Percentiles rank a stretch among this genome's conserved stretches.
These are phyloP conservation scores for Semnornis frantzii DNA, from an alignment of 2,113 vertebrate genomes.

Conservation along the genomic window DNA sequence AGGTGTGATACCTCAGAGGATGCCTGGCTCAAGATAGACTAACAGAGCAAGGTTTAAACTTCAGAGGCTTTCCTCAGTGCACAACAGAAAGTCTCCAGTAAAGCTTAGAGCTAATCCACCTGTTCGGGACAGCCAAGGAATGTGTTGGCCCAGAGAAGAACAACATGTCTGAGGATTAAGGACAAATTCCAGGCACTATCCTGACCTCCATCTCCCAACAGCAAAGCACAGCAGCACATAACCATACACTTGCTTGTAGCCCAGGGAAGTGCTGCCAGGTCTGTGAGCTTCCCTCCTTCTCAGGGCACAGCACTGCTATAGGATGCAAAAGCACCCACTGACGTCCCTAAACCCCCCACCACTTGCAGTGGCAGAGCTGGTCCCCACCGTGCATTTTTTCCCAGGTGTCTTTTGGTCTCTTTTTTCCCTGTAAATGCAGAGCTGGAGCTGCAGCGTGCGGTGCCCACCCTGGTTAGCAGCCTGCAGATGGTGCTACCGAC, in stretches of 20 bases:
- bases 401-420: neutral
- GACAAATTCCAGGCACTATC: neutral
- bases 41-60: neutral
- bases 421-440: neutral
- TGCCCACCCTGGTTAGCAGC: conserved; percentile 62
- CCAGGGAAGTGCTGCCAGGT: neutral
- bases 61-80: neutral
- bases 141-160: neutral
- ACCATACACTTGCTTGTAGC: fast-evolving
- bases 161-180: neutral
- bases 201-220: neutral
- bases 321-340: fast-evolving
- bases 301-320: fast-evolving
- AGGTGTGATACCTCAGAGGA: fast-evolving
- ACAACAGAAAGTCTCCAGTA: fast-evolving
- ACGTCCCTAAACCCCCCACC: fast-evolving
- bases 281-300: fast-evolving
- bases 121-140: neutral
- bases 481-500: conserved; percentile 96
- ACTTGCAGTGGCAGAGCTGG: fast-evolving
- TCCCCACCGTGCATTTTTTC: fast-evolving
- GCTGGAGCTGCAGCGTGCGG: neutral
- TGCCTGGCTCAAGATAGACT: neutral
- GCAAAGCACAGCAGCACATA: neutral
- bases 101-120: neutral